A percentile compares a stretch with the other conserved stretches of the same genome.
Evolutionary conservation across 2,113 vertebrate genomes (phyloP).

Genomic region (Nothobranchius kuhntae): DNA sequence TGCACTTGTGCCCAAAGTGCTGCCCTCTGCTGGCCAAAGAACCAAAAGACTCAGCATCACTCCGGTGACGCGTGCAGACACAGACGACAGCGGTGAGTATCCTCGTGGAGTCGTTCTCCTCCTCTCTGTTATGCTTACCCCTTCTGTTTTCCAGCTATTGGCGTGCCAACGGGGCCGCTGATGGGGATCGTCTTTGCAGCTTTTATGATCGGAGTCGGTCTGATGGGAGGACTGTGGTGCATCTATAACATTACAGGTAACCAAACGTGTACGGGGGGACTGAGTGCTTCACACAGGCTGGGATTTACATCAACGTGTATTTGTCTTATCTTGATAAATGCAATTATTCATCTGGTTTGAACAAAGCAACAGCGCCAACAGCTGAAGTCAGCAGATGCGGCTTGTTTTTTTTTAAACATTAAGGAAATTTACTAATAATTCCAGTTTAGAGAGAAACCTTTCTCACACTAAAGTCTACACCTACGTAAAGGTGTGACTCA

Average conservation of each 20-base stretch:
- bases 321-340: too few relatives aligned
- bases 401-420: too few relatives aligned
- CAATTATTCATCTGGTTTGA: too few relatives aligned
- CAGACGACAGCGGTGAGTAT: constrained; percentile 47
- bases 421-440: too few relatives aligned
- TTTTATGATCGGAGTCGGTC: constrained; percentile 76
- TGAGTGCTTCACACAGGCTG: too few relatives aligned
- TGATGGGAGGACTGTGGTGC: constrained; percentile 81
- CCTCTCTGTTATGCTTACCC: not conserved
- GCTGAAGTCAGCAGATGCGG: too few relatives aligned
- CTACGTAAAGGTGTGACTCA: too few relatives aligned
- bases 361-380: too few relatives aligned
- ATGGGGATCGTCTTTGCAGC: constrained; percentile 75
- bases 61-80: constrained; percentile 17
- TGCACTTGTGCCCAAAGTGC: constrained; percentile 41
- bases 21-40: constrained; percentile 52
- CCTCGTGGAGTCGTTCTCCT: not conserved
- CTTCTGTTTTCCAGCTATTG: constrained; percentile 38
- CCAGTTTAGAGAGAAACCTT: too few relatives aligned
- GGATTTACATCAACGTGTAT: too few relatives aligned
- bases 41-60: constrained; percentile 45
- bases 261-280: too few relatives aligned
- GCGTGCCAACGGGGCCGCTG: constrained; percentile 59
- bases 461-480: too few relatives aligned
- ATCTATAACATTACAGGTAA: constrained; percentile 80